phyloP scores from a whole-genome alignment of 1,140 invertebrate species.

The Drosophila repleta region DNA sequence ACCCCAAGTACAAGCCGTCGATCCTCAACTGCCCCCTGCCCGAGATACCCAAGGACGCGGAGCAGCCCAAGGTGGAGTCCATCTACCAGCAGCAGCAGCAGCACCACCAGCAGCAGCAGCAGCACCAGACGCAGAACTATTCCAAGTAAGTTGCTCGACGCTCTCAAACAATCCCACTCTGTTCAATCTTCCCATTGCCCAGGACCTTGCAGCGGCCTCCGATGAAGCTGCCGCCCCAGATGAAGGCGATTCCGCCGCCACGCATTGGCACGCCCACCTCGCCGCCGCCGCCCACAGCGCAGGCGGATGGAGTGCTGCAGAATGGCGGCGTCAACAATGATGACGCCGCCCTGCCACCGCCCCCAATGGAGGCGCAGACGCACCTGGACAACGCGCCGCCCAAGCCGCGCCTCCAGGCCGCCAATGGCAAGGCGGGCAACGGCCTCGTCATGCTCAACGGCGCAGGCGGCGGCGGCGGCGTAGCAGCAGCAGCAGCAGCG shows the following conservation, averaged over 20 bases:
- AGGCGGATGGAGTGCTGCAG: conserved; percentile 46
- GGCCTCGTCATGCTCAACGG: conserved; percentile 63
- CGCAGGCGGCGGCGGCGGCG: conserved; percentile 6
- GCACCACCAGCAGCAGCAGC: conserved; percentile 67
- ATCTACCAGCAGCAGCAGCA: conserved; percentile 73
- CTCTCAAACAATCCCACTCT: conserved; percentile 11
- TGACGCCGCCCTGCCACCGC: conserved; percentile 72
- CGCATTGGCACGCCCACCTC: conserved; percentile 82
- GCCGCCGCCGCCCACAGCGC: conserved; percentile 60
- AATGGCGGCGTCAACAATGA: conserved; percentile 56
- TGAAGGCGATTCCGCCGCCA: conserved; percentile 83
- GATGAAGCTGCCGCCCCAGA: conserved; percentile 83
- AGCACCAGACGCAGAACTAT: conserved; percentile 59
- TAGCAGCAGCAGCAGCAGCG: neutral
- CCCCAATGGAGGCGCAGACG: conserved; percentile 59
- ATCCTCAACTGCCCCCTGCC: conserved; percentile 83
- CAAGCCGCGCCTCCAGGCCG: conserved; percentile 38
- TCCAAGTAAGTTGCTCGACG: conserved; percentile 73
- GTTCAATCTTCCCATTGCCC: neutral
- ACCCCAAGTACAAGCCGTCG: conserved; percentile 83
- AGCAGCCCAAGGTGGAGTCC: conserved; percentile 74
- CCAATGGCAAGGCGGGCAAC: conserved; percentile 51
- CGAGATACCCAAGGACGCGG: conserved; percentile 83
- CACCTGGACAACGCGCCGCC: conserved; percentile 38
- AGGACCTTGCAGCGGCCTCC: conserved; percentile 82